A percentile compares a stretch with the other conserved stretches of the same genome.
These are phyloP conservation scores for Tor tambroides DNA, from an alignment of 2,113 vertebrate species.

Conservation along the genomic window DNA sequence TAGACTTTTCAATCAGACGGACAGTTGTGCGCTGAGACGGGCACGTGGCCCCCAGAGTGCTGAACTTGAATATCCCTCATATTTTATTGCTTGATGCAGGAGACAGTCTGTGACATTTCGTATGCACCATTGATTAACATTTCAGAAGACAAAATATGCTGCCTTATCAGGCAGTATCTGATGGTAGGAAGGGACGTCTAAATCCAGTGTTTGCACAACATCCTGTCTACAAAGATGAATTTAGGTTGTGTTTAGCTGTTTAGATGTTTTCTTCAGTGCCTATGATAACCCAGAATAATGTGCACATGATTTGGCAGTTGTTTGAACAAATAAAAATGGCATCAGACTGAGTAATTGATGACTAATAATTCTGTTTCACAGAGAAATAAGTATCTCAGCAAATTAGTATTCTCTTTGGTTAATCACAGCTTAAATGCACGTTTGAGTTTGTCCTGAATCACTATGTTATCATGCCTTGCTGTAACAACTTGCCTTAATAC, in stretches of 20 bases:
- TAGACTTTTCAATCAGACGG: neutral
- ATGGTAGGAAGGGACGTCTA: neutral
- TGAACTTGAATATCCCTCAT: constrained; percentile 13
- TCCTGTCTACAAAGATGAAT: neutral
- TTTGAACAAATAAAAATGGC: neutral
- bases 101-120: neutral
- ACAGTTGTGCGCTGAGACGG: neutral
- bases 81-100: constrained; percentile 6
- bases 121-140: constrained; percentile 23
- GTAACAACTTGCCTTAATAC: neutral
- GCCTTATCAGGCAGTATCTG: neutral
- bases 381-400: neutral
- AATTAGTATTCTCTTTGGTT: neutral
- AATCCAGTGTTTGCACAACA: neutral
- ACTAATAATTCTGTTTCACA: neutral
- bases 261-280: neutral
- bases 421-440: neutral
- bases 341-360: neutral
- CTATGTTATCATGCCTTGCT: neutral
- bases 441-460: neutral
- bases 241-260: neutral
- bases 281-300: neutral
- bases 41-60: neutral
- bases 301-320: neutral
- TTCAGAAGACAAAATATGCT: neutral